Evolutionary conservation across 2,797 vertebrate species (phyloP).

Genomic region (Pantherophis alleghaniensis): DNA sequence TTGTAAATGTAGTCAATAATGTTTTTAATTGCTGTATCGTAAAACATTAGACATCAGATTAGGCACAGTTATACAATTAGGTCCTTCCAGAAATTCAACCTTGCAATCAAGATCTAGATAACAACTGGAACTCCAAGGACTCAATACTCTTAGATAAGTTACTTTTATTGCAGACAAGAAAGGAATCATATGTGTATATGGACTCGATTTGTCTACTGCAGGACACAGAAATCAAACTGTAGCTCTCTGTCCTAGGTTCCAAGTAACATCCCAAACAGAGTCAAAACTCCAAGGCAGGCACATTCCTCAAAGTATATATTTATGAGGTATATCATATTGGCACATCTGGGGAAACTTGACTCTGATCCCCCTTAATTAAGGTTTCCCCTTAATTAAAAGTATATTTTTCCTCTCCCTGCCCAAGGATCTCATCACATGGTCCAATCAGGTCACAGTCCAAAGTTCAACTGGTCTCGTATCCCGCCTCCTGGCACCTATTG

Average conservation of each 20-base stretch:
- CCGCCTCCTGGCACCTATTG: no score
- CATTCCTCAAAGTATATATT: no score
- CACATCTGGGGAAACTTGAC: no score
- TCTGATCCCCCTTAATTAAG: no score
- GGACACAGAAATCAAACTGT: neutral
- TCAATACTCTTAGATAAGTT: neutral
- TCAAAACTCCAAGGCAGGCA: no score
- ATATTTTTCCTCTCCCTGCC: no score
- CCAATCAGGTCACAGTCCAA: no score
- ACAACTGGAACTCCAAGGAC: neutral
- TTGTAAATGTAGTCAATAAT: neutral
- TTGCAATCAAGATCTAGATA: neutral
- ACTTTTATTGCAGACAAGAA: neutral
- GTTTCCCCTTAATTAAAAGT: no score
- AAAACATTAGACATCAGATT: neutral
- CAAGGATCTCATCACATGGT: no score
- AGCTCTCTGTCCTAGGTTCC: neutral
- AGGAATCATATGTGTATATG: neutral
- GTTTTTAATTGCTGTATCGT: neutral
- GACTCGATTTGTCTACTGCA: neutral
- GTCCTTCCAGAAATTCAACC: neutral
- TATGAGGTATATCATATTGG: no score
- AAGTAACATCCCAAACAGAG: no score
- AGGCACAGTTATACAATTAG: neutral
- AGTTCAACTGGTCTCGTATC: no score